Percentiles rank a stretch among this genome's conserved stretches.
phyloP scores from a whole-genome alignment of 2,113 vertebrate genomes.

The Hipposideros armiger region DNA sequence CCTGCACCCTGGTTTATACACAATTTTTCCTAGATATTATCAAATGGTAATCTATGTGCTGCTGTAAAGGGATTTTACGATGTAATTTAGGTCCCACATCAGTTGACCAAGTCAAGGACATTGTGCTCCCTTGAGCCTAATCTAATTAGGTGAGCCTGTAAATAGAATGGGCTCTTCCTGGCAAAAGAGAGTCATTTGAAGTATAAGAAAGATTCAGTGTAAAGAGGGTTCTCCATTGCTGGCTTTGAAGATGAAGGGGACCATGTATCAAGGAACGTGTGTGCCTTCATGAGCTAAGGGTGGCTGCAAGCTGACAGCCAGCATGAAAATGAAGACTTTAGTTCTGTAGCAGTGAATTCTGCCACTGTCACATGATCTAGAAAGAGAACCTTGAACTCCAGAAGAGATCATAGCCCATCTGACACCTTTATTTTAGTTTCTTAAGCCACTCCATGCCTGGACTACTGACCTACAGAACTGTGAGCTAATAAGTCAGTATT shows the following conservation, averaged over 20 bases:
- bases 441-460: background rate
- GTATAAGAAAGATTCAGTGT: background rate
- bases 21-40: background rate
- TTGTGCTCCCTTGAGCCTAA: background rate
- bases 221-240: background rate
- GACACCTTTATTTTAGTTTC: background rate
- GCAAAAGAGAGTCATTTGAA: background rate
- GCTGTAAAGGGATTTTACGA: background rate
- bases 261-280: background rate
- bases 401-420: background rate
- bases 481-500: background rate
- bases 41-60: background rate
- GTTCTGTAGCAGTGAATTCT: background rate
- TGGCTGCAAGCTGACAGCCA: background rate
- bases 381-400: background rate
- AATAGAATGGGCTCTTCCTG: background rate
- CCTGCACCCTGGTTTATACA: fast-evolving
- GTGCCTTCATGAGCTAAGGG: background rate
- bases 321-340: background rate
- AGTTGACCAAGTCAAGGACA: background rate
- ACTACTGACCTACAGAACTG: background rate
- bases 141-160: background rate
- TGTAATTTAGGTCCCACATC: background rate
- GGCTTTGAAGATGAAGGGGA: background rate
- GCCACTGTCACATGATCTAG: background rate